Base-by-base conservation (phyloP, 2,113 vertebrate genomes). In the Stegostoma tigrinum region DNA sequence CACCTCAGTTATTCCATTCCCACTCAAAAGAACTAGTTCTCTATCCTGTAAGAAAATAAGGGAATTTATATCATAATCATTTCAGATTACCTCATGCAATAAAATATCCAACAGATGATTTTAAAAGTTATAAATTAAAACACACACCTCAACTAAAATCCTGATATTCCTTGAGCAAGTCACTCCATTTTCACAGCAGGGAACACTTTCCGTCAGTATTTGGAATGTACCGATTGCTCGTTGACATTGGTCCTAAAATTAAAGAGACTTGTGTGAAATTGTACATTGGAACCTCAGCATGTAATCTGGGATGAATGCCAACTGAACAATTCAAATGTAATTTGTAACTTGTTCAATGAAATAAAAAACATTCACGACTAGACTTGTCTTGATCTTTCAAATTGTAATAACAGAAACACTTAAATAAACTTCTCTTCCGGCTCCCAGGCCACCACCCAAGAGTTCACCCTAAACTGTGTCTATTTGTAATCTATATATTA, bases 151-250 rank as follows among this genome's bases (percentile, higher is more conserved):
- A 75, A 72, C 2, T n/a, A 95, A 48, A 70, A 95, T 95, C 52
- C 68, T 95, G 94, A 95, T 52, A 52, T 72, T 72, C 48, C 94
- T 52, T 95, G 94, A 72, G 75, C 94, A 95, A 6, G 94, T 95
- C 67, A 95, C 94, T 95, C 94, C 94, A 95, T 95, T 95, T 95
- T 95, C 94, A 95, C 94, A 95, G 68, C 94, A 95, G 66, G 94
- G 67, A 75, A 95, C 67, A 95, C 94, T 95, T 27, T 95, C 67
- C 2, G 27, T 19, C 38, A 95, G 27, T 72, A 95, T 95, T 72
- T 95, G 94, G 94, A 95, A 95, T 75, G 94, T 72, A 30, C 94
- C 94, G 30, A 2, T 72, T 24, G 67, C 45, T 95, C 27, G 42
- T 15, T 45, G 67, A 72, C 67, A 72, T 52, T 75, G 10, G 30